phyloP scores from a whole-genome alignment of 2,797 vertebrate genomes.

The Halcyon chelicuti region DNA sequence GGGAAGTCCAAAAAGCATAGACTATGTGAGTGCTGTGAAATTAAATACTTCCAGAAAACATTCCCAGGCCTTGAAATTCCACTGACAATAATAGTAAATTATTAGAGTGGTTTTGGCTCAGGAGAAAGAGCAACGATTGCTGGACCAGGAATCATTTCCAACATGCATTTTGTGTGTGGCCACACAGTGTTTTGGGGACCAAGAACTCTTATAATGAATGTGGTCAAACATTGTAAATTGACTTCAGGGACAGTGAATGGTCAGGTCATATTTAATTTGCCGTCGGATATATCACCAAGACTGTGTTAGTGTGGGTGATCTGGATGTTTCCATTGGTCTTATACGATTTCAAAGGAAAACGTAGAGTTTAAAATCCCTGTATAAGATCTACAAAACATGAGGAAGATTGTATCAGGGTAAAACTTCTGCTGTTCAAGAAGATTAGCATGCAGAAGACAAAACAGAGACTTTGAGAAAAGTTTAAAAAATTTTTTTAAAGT shows the following conservation, averaged over 20 bases:
- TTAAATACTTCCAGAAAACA: not conserved
- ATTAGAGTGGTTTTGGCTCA: not conserved
- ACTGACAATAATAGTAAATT: not conserved
- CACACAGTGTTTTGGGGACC: not conserved
- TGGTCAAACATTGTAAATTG: not conserved
- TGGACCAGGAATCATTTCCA: not conserved
- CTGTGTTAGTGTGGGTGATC: not conserved
- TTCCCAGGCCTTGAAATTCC: not conserved
- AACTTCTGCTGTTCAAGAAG: not conserved
- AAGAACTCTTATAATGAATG: not conserved
- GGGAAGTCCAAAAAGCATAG: not conserved
- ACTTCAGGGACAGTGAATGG: accelerated
- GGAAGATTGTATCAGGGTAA: not conserved
- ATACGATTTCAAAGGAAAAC: not conserved
- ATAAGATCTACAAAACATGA: not conserved
- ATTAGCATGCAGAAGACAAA: not conserved
- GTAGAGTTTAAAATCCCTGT: not conserved
- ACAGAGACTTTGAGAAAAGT: not conserved
- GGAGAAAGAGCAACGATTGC: not conserved
- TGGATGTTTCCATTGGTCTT: not conserved
- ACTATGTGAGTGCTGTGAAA: not conserved
- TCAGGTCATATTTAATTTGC: not conserved
- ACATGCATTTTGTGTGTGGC: accelerated
- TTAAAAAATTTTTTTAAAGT: not conserved
- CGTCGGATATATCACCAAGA: not conserved